Conservation (phyloP, 2,797 vertebrate species). For the Anguilla anguilla region DNA sequence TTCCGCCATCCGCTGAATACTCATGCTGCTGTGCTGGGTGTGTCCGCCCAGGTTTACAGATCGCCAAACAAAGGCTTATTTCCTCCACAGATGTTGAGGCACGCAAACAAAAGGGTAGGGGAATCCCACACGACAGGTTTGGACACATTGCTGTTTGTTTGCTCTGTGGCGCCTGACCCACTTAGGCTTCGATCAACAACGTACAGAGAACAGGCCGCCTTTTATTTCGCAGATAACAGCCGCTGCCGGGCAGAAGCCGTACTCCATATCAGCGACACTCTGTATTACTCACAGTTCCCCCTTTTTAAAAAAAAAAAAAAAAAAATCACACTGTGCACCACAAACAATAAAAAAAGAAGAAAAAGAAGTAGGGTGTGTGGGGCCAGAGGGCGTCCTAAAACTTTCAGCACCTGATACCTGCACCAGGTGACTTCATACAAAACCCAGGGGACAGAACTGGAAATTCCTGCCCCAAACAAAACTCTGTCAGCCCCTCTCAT, state of each 20-base stretch:
- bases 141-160: constrained; percentile 44
- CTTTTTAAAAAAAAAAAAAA: not conserved
- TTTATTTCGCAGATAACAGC: not conserved
- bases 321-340: not conserved
- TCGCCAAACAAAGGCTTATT: not conserved
- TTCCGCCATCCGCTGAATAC: not conserved
- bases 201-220: not conserved
- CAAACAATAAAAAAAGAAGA: not conserved
- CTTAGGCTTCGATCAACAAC: not conserved
- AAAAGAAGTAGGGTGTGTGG: not conserved
- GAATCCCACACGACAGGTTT: constrained; percentile 55
- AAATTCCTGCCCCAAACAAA: not conserved
- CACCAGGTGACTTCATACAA: not conserved
- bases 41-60: not conserved
- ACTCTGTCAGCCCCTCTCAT: not conserved
- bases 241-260: not conserved
- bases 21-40: constrained; percentile 41
- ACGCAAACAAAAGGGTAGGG: not conserved
- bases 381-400: not conserved
- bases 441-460: not conserved
- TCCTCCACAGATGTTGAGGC: not conserved
- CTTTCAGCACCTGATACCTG: not conserved
- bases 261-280: not conserved
- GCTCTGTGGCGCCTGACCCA: not conserved
- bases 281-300: not conserved